Percentiles rank a stretch among this genome's conserved stretches.
phyloP scores from a whole-genome alignment of 1,140 invertebrate genomes.

The Marisa cornuarietis region DNA sequence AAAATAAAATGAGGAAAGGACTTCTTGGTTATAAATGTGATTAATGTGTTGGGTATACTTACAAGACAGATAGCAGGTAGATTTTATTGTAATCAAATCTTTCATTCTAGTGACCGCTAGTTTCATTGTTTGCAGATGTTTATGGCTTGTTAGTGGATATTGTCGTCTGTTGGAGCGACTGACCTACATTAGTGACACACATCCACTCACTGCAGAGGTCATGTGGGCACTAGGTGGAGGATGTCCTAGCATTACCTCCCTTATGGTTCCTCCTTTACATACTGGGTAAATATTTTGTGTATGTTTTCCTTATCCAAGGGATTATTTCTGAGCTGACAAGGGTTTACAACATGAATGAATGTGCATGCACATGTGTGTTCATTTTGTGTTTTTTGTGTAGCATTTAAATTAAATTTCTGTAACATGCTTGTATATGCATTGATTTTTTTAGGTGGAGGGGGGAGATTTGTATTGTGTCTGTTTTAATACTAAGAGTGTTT shows the following conservation, averaged over 20 bases:
- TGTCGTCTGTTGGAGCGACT: constrained; percentile 43
- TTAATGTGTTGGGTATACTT: neutral
- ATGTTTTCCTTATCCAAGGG: neutral
- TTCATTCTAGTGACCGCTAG: no score
- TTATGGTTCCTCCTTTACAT: constrained; percentile 39
- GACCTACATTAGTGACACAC: constrained; percentile 40
- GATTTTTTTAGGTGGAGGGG: no score
- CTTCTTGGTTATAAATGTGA: neutral
- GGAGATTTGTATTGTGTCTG: no score
- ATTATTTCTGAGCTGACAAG: neutral
- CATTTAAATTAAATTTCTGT: neutral
- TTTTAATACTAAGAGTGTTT: no score
- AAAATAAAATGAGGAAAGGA: no score
- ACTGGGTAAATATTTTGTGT: constrained; percentile 37
- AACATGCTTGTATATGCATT: neutral
- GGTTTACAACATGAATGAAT: neutral
- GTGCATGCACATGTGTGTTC: no score
- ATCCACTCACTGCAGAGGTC: constrained; percentile 43
- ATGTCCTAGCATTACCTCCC: constrained; percentile 43
- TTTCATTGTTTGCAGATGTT: constrained; percentile 32
- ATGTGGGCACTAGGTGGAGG: constrained; percentile 54
- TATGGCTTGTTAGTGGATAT: constrained; percentile 55
- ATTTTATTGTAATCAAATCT: no score
- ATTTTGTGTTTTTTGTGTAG: neutral
- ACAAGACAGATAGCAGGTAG: no score